These are phyloP conservation scores for Fopius arisanus DNA, from an alignment of 1,140 invertebrate species.

Conservation along the genomic window DNA sequence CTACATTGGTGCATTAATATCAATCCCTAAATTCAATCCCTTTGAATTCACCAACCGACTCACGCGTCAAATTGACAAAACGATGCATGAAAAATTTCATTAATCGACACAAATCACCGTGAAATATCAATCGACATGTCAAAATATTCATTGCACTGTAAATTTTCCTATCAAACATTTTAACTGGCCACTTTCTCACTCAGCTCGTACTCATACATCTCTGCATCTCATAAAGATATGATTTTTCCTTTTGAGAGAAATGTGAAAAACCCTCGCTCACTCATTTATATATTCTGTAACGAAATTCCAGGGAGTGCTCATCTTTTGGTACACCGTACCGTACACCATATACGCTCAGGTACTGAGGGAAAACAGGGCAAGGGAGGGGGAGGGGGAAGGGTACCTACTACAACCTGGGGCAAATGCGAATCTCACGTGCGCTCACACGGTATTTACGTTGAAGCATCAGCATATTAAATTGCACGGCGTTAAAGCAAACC, in stretches of 20 bases:
- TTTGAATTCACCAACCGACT: too few species aligned
- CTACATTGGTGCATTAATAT: too few species aligned
- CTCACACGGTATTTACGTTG: conserved; percentile 28
- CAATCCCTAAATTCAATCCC: too few species aligned
- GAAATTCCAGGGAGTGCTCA: not conserved
- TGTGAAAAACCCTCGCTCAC: not conserved
- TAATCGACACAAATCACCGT: not conserved
- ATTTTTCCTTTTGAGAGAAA: not conserved
- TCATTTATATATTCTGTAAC: conserved; percentile 9
- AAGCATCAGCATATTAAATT: conserved; percentile 32
- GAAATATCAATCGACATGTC: not conserved
- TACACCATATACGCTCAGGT: not conserved
- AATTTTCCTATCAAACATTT: not conserved
- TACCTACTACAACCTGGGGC: not conserved
- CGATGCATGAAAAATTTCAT: not conserved
- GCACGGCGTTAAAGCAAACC: conserved; percentile 31
- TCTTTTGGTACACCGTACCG: not conserved
- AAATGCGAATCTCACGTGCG: conserved; percentile 19
- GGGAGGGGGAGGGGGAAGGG: not conserved
- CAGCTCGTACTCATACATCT: too few species aligned
- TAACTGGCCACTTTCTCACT: not conserved
- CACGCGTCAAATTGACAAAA: not conserved
- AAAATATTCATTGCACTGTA: not conserved
- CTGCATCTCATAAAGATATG: not conserved
- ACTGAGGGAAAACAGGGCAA: not conserved